These are phyloP conservation scores for Myotis vivesi DNA, from an alignment of 2,797 vertebrate genomes.

Conservation along the genomic window DNA sequence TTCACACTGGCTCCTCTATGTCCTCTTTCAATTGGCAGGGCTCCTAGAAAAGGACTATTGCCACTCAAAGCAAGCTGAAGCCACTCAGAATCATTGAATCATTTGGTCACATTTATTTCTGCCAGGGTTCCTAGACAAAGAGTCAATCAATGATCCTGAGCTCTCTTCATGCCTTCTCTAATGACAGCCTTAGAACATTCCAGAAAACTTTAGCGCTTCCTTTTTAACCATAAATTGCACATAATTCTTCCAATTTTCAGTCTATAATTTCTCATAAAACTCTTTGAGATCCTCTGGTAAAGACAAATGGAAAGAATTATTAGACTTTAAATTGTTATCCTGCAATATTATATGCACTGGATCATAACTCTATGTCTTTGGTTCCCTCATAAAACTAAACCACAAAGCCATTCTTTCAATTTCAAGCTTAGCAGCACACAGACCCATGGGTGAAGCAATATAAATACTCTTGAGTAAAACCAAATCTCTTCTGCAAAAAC, in stretches of 20 bases:
- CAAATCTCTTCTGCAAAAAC: constrained; percentile 63
- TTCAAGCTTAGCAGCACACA: constrained; percentile 70
- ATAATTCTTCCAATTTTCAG: constrained; percentile 53
- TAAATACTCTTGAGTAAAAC: constrained; percentile 66
- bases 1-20: neutral
- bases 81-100: neutral
- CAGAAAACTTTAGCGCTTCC: constrained; percentile 55
- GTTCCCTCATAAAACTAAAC: constrained; percentile 69
- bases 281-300: constrained; percentile 63
- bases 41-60: neutral
- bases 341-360: constrained; percentile 40
- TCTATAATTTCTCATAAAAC: constrained; percentile 70
- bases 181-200: constrained; percentile 56
- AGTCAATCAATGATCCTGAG: neutral
- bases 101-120: neutral
- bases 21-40: neutral
- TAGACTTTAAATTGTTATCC: constrained; percentile 58
- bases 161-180: constrained; percentile 29
- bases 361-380: constrained; percentile 46
- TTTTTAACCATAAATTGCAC: constrained; percentile 57
- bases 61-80: neutral
- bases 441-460: constrained; percentile 52
- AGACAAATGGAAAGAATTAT: constrained; percentile 60
- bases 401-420: constrained; percentile 72
- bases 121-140: neutral